phyloP scores from a whole-genome alignment of 1,140 invertebrate genomes.

The Grapholita molesta region DNA sequence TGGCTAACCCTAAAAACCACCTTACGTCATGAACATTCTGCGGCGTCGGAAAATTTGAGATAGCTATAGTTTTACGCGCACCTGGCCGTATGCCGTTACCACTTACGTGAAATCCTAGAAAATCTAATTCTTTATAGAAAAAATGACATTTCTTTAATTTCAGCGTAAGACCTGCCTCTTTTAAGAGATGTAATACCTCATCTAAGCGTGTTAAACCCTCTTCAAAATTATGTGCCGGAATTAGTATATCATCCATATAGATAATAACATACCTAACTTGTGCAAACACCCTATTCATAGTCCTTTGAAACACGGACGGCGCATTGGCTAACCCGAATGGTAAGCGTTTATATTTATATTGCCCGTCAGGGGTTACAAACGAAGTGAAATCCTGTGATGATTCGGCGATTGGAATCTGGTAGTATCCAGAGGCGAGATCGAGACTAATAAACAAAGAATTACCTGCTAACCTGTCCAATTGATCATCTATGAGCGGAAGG shows the following conservation, averaged over 20 bases:
- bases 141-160: conserved; percentile 49
- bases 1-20: conserved; percentile 50
- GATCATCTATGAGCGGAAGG: not conserved
- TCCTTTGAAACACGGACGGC: too few relatives aligned
- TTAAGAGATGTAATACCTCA: conserved; percentile 29
- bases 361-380: too few relatives aligned
- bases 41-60: conserved; percentile 39
- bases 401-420: too few relatives aligned
- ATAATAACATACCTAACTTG: not conserved
- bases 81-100: conserved; percentile 40
- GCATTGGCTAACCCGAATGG: too few relatives aligned
- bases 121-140: conserved; percentile 36
- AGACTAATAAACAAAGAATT: not conserved
- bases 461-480: not conserved
- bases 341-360: too few relatives aligned
- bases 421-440: too few relatives aligned
- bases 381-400: too few relatives aligned
- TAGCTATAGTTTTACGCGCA: conserved; percentile 41
- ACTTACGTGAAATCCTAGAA: conserved; percentile 41
- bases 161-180: conserved; percentile 35
- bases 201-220: conserved; percentile 31
- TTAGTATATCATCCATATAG: conserved; percentile 40
- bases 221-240: conserved; percentile 30
- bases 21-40: conserved; percentile 43
- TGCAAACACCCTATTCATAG: not conserved